phyloP scores from a whole-genome alignment of 2,797 vertebrate species.

The Arremon aurantiirostris region DNA sequence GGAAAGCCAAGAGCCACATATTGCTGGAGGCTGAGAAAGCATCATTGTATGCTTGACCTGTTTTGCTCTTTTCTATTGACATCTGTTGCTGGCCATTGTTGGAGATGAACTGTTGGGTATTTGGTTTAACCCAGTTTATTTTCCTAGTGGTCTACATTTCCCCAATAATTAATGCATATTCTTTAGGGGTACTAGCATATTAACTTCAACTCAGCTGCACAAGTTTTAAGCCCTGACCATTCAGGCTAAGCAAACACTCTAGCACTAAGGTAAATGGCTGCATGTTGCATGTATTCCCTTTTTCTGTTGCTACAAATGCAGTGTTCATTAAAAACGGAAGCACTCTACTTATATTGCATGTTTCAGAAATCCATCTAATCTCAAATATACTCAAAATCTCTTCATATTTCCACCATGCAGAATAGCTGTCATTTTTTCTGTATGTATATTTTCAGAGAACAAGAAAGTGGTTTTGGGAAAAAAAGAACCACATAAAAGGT shows the following conservation, averaged over 20 bases:
- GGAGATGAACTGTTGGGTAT: not conserved
- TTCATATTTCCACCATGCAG: not conserved
- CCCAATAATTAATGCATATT: not conserved
- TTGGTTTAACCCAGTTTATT: not conserved
- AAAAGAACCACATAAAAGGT: not conserved
- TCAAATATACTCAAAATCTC: not conserved
- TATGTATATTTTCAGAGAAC: not conserved
- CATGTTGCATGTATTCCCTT: not conserved
- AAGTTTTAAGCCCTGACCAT: not conserved
- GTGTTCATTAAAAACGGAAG: not conserved
- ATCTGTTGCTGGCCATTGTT: not conserved
- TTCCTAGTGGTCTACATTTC: not conserved
- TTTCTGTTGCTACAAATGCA: not conserved
- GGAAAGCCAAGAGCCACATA: not conserved
- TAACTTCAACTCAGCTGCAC: not conserved
- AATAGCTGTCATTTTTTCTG: not conserved
- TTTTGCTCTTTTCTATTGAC: not conserved
- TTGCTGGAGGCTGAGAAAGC: not conserved
- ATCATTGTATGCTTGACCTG: not conserved
- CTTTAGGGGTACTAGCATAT: not conserved
- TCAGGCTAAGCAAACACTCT: not conserved
- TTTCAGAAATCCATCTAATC: not conserved
- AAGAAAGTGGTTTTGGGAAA: not conserved
- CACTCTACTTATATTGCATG: not conserved
- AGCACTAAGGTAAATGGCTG: not conserved